Evolutionary conservation across 2,113 vertebrate genomes (phyloP).

Genomic region (Poeciliopsis prolifica): DNA sequence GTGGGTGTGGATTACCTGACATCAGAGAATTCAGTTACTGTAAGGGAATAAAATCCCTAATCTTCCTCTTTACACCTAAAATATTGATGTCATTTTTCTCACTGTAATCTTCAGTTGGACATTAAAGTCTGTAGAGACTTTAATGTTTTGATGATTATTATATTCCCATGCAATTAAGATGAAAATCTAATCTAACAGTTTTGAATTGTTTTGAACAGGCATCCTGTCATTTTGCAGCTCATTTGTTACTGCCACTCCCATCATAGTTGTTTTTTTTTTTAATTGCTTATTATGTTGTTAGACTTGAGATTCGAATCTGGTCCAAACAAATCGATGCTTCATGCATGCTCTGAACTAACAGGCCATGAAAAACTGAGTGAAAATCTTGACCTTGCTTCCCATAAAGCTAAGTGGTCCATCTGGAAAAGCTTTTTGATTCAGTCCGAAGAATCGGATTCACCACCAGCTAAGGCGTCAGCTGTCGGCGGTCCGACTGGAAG

Average conservation of each 20-base stretch:
- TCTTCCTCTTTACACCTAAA: neutral
- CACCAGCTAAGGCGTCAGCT: conserved; percentile 8
- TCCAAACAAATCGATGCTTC: conserved; percentile 11
- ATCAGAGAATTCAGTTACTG: neutral
- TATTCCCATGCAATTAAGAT: neutral
- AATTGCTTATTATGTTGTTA: neutral
- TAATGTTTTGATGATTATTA: neutral
- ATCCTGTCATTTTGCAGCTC: neutral
- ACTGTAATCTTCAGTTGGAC: neutral
- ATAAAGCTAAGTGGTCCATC: conserved; percentile 1
- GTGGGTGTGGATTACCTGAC: neutral
- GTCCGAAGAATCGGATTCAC: conserved; percentile 22
- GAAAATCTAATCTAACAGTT: neutral
- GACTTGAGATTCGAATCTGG: conserved; percentile 1
- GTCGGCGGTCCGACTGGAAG: conserved; percentile 38
- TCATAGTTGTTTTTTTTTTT: neutral
- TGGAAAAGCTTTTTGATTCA: conserved; percentile 56
- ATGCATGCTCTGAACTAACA: conserved; percentile 1
- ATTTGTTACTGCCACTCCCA: neutral
- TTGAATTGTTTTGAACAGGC: neutral
- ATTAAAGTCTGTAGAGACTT: neutral
- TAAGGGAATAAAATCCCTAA: neutral
- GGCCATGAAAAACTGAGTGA: neutral
- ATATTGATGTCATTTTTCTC: neutral
- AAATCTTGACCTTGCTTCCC: neutral